Conservation (phyloP, 2,113 vertebrate genomes). For the Peromyscus polionotus region DNA sequence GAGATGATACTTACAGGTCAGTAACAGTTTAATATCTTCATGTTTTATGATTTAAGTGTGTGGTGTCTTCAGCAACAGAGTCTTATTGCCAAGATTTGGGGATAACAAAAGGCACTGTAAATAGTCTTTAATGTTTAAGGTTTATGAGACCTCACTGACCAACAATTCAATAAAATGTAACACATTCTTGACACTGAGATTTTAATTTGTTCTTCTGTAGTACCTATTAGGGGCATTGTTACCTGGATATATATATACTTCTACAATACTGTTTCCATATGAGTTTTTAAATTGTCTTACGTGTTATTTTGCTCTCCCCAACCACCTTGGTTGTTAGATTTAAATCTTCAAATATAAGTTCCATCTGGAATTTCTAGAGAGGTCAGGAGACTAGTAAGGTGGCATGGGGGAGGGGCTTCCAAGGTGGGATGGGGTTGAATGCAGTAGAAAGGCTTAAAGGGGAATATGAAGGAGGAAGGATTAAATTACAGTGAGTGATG, state of each 20-base stretch:
- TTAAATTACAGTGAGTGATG: background rate
- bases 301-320: background rate
- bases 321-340: background rate
- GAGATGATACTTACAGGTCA: background rate
- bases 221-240: background rate
- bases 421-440: background rate
- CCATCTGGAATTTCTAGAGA: background rate
- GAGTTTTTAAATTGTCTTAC: background rate
- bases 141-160: background rate
- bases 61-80: background rate
- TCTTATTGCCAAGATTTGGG: background rate
- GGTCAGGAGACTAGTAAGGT: background rate
- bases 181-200: background rate
- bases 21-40: background rate
- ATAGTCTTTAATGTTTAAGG: background rate
- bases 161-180: background rate
- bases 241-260: background rate
- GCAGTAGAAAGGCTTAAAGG: background rate
- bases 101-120: background rate
- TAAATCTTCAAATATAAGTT: background rate
- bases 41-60: background rate
- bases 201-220: background rate
- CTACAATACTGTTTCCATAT: background rate
- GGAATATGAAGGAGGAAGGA: background rate
- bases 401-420: background rate